Evolutionary conservation across 2,888 invertebrate genomes (phyloP), one percentile per base, ranked within the genome.

Genomic region (Macrosoma leucophasiata): DNA sequence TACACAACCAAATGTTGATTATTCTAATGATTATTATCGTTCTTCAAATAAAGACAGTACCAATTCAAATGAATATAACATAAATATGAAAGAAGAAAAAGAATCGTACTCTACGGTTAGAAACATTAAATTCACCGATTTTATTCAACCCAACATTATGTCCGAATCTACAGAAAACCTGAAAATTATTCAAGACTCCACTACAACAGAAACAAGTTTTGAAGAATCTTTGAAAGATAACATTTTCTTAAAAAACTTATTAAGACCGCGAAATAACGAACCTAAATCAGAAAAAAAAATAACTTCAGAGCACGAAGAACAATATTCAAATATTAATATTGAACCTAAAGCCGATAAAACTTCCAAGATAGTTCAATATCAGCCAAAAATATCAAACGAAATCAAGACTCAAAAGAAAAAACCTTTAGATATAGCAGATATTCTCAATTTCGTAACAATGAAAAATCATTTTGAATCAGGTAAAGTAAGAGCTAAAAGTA

Each of bases 381-480:
- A 69, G 41, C 29, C 58, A n/a, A 69, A 67, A 34, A 47, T 63
- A 3, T 36, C 52, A 20, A 70, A 69, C 36, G 72, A 75, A 24
- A 46, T 68, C 1, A 69, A 69, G 48, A 23, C 31, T 3, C 36
- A 48, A 3, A 56, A 62, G 41, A 71, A 61, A 22, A 78, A 67
- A 19, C 65, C 73, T 1, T 27, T 75, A 3, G 76, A 82, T 33
- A 50, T 78, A 8, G 50, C 63, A 5, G 75, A 78, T 18, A 54
- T 84, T 13, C 43, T 82, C 9, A 79, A 77, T 46, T 81, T 62
- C 30, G 63, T 84, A 24, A 55, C 69, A 6, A 52, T 62, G 23
- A 81, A 71, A 54, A 77, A 77, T 44, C 55, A 73, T 26, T 84
- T 84, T 34, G 84, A 84, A 50, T 72, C 81, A 0, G 61, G 43